A percentile compares a stretch with the other conserved stretches of the same genome.
phyloP scores from a whole-genome alignment of 2,113 vertebrate genomes.

The Megaleporinus macrocephalus region DNA sequence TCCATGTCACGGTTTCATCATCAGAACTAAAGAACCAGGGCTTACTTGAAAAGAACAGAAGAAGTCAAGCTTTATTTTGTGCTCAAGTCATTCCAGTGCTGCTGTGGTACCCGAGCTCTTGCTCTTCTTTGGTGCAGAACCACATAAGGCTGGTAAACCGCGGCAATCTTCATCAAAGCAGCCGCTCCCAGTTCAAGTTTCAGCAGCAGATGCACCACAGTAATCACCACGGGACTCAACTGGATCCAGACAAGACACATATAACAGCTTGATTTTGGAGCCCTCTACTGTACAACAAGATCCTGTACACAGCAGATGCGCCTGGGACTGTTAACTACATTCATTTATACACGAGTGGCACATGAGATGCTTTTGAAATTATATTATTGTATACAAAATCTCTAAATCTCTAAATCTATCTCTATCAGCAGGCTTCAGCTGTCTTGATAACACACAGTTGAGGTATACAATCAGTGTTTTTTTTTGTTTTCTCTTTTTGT shows the following conservation, averaged over 20 bases:
- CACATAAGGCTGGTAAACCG: constrained; percentile 32
- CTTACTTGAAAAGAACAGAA: constrained; percentile 17
- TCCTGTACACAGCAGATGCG: neutral
- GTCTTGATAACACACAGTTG: too few species aligned
- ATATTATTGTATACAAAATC: too few species aligned
- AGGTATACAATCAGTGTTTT: too few species aligned
- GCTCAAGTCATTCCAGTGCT: constrained; percentile 36
- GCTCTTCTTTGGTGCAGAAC: neutral
- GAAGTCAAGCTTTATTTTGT: constrained; percentile 58
- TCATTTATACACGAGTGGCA: too few species aligned
- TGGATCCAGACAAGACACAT: neutral
- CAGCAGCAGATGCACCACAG: neutral
- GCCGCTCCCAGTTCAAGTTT: constrained; percentile 20
- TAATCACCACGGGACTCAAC: constrained; percentile 12
- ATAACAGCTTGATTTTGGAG: constrained; percentile 15
- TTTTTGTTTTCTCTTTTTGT: too few species aligned
- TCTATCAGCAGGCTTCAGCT: neutral
- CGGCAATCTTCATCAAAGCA: constrained; percentile 13
- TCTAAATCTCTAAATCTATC: too few species aligned
- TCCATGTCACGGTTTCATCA: neutral
- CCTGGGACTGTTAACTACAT: neutral
- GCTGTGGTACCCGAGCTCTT: constrained; percentile 22
- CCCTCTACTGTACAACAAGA: constrained; percentile 3
- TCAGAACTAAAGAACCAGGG: neutral
- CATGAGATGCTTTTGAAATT: too few species aligned